Percentiles rank a stretch among this genome's conserved stretches.
These are phyloP conservation scores for Amphimedon queenslandica DNA, from an alignment of 37 sponge, comb jelly and placozoan genomes.

Conservation along the genomic window DNA sequence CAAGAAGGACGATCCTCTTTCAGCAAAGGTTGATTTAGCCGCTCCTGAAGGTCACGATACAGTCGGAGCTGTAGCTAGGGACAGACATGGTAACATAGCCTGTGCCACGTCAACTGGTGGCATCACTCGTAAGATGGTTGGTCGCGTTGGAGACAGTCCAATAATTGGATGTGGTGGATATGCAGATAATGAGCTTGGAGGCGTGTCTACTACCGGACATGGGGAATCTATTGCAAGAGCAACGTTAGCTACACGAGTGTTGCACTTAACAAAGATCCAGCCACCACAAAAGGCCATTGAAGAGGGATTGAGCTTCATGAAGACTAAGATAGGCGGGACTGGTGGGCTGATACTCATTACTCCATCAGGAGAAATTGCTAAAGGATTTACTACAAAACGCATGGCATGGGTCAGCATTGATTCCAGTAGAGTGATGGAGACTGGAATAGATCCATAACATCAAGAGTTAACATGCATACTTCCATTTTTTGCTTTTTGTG, in stretches of 20 bases:
- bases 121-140: slow-evolving; percentile 64
- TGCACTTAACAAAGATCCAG: slow-evolving; percentile 1
- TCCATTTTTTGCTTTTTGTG: too few relatives aligned
- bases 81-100: slow-evolving; percentile 72
- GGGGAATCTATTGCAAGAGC: slow-evolving; percentile 75
- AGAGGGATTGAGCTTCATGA: slow-evolving; percentile 58
- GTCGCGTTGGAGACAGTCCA: slow-evolving; percentile 80
- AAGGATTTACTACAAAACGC: slow-evolving; percentile 34
- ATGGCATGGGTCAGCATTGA: slow-evolving; percentile 77
- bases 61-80: slow-evolving; percentile 82
- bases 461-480: too few relatives aligned
- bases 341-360: slow-evolving; percentile 68
- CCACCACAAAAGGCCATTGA: slow-evolving; percentile 26
- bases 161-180: slow-evolving; percentile 71
- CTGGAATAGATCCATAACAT: slow-evolving; percentile 10
- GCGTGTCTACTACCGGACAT: slow-evolving; percentile 74
- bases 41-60: slow-evolving; percentile 29
- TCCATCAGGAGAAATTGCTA: slow-evolving; percentile 45
- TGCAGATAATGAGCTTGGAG: slow-evolving; percentile 61
- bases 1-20: neutral
- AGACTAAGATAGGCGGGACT: slow-evolving; percentile 34
- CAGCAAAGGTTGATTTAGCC: too few relatives aligned
- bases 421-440: slow-evolving; percentile 3
- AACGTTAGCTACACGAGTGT: slow-evolving; percentile 42
- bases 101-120: slow-evolving; percentile 85